phyloP scores from a whole-genome alignment of 2,888 invertebrate species.

The Brachylomia viminalis region DNA sequence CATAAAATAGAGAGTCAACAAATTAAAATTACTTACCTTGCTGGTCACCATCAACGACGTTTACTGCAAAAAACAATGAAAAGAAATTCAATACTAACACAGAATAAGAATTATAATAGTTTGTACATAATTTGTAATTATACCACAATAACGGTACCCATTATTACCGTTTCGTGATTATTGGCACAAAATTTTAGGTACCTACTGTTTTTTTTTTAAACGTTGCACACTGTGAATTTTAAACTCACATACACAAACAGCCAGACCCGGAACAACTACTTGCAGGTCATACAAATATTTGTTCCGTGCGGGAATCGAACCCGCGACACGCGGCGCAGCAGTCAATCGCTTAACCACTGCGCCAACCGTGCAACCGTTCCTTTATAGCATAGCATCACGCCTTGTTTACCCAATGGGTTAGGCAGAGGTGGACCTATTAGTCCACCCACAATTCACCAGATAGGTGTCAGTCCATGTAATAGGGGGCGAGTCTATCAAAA shows the following conservation, averaged over 20 bases:
- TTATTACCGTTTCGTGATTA: not conserved
- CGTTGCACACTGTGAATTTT: too few relatives aligned
- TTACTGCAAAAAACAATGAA: constrained; percentile 49
- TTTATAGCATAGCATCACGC: not conserved
- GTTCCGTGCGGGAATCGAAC: too few relatives aligned
- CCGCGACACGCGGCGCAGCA: too few relatives aligned
- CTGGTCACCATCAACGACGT: constrained; percentile 42
- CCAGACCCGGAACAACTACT: too few relatives aligned
- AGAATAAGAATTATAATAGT: not conserved
- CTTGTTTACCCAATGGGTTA: not conserved
- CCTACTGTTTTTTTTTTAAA: too few relatives aligned
- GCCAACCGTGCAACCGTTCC: too few relatives aligned
- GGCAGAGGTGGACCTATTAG: not conserved
- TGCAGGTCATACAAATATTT: too few relatives aligned
- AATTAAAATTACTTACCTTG: constrained; percentile 31
- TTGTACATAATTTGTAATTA: not conserved
- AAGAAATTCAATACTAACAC: not conserved
- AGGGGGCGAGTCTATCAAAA: too few relatives aligned
- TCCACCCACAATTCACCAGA: not conserved
- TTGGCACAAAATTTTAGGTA: not conserved
- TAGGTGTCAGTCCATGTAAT: not conserved
- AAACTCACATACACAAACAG: too few relatives aligned
- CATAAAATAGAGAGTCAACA: not conserved
- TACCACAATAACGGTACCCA: too few relatives aligned
- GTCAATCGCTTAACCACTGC: too few relatives aligned